Conservation (phyloP, 2,113 vertebrate species). For the Manacus vitellinus region DNA sequence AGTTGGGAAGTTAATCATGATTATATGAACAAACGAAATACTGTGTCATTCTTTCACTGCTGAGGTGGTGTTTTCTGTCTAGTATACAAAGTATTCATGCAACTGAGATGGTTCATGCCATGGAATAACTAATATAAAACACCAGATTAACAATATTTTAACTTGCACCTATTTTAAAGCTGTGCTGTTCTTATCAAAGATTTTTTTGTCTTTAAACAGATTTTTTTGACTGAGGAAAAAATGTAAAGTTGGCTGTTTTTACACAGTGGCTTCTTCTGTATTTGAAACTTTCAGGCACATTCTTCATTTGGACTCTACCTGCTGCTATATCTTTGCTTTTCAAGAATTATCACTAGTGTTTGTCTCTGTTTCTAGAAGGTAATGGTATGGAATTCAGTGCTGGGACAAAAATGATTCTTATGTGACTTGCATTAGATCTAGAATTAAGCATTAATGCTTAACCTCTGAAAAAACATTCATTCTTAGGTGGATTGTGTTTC, state of each 20-base stretch:
- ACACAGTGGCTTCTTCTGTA: not conserved
- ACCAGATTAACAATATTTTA: not conserved
- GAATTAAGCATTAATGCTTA: not conserved
- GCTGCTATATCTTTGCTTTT: not conserved
- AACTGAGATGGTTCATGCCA: not conserved
- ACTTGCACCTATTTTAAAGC: not conserved
- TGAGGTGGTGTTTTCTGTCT: not conserved
- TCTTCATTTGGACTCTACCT: not conserved
- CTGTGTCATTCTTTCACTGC: not conserved
- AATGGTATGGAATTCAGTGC: not conserved
- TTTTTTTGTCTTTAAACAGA: not conserved
- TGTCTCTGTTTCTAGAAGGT: not conserved
- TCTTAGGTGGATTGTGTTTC: not conserved
- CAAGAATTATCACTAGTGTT: not conserved
- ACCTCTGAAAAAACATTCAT: not conserved
- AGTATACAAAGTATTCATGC: not conserved
- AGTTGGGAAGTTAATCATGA: slow-evolving; percentile 34
- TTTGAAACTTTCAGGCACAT: not conserved
- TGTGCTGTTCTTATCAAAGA: not conserved
- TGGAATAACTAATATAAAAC: not conserved
- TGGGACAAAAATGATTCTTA: not conserved
- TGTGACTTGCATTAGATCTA: not conserved
- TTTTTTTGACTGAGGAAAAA: not conserved
- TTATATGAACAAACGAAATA: slow-evolving; percentile 35
- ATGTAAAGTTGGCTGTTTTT: not conserved